phyloP scores from a whole-genome alignment of 2,888 invertebrate species.

The Phaonia tiefii region DNA sequence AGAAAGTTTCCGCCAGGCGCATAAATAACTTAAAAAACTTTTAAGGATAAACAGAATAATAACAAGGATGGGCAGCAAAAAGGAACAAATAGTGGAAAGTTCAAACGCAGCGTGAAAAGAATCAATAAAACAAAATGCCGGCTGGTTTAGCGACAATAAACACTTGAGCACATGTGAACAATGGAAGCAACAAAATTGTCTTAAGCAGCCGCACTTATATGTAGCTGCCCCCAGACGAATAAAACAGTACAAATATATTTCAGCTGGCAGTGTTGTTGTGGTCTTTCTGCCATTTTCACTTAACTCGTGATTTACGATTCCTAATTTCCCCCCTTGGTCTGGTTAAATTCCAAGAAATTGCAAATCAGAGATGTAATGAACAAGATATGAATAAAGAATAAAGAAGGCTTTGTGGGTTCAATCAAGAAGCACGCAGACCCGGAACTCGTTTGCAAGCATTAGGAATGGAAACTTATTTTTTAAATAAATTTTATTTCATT shows the following conservation, averaged over 20 bases:
- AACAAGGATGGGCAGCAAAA: neutral
- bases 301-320: constrained; percentile 63
- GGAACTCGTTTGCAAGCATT: neutral
- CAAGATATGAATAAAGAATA: neutral
- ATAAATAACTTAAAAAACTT: constrained; percentile 57
- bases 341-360: neutral
- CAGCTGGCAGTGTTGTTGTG: neutral
- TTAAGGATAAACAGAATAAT: constrained; percentile 45
- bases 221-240: neutral
- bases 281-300: constrained; percentile 37
- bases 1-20: constrained; percentile 42
- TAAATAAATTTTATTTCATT: too few species aligned
- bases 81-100: constrained; percentile 42
- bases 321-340: neutral
- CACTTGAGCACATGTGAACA: constrained; percentile 3
- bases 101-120: constrained; percentile 45
- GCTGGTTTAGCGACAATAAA: constrained; percentile 40
- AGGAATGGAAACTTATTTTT: neutral
- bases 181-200: constrained; percentile 11
- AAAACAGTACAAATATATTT: constrained; percentile 24
- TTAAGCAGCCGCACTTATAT: constrained; percentile 41
- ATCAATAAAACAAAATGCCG: constrained; percentile 50
- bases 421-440: too few species aligned
- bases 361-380: neutral
- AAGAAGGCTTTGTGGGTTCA: too few species aligned